These are phyloP conservation scores for Hecatera dysodea DNA, from an alignment of 2,888 invertebrate species.

Conservation along the genomic window DNA sequence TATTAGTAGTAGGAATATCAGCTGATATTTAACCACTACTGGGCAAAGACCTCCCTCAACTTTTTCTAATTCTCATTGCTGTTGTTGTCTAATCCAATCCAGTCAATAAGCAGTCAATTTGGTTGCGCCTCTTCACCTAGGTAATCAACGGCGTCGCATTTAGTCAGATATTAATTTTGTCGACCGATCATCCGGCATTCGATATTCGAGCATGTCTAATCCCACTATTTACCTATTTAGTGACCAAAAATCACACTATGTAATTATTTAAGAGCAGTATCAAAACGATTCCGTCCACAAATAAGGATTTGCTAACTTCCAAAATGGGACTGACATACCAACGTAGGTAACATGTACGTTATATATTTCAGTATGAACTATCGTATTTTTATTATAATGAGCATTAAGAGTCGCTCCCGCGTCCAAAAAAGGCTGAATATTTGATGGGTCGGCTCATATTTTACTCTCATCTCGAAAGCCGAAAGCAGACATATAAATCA, in stretches of 20 bases:
- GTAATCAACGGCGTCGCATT: not conserved
- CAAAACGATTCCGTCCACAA: constrained; percentile 61
- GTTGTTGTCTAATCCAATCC: not conserved
- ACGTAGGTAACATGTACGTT: constrained; percentile 73
- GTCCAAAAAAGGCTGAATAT: constrained; percentile 87
- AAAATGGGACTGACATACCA: constrained; percentile 77
- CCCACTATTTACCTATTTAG: not conserved
- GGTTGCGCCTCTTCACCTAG: not conserved
- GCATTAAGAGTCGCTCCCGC: constrained; percentile 82
- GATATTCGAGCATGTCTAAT: not conserved
- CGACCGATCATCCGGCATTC: not conserved
- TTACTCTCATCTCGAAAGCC: constrained; percentile 82
- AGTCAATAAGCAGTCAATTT: not conserved
- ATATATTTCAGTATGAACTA: constrained; percentile 85
- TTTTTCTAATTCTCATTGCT: not conserved
- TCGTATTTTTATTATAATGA: constrained; percentile 90
- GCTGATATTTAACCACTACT: not conserved
- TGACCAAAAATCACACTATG: not conserved
- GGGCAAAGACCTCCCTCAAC: not conserved
- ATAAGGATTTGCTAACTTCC: constrained; percentile 71
- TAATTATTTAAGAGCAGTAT: constrained; percentile 47
- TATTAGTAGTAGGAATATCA: not conserved
- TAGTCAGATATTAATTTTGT: no score
- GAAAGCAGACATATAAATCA: constrained; percentile 89
- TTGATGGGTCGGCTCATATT: constrained; percentile 88